phyloP scores from a whole-genome alignment of 2,797 vertebrate genomes.

The Cetoscarus ocellatus region DNA sequence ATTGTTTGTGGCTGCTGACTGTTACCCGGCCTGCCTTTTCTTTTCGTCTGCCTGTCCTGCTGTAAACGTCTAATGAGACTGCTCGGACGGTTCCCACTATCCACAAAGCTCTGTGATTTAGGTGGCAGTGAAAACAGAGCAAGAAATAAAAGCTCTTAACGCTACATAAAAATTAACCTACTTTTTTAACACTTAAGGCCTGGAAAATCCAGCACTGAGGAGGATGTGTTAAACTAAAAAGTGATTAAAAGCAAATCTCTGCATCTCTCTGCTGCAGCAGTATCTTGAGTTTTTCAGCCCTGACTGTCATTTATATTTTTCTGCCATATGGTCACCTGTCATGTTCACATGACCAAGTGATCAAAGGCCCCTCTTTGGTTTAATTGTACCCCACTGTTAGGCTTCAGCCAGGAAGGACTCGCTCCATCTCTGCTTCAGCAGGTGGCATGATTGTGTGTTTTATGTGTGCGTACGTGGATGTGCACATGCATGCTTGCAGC shows the following conservation, averaged over 20 bases:
- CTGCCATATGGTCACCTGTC: constrained; percentile 95
- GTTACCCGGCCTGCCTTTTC: constrained; percentile 80
- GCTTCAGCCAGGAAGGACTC: constrained; percentile 85
- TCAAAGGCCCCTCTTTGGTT: constrained; percentile 93
- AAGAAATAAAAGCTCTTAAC: constrained; percentile 30
- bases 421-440: constrained; percentile 94
- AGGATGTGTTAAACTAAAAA: constrained; percentile 12
- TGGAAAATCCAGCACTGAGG: constrained; percentile 30
- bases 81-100: constrained; percentile 17
- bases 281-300: constrained; percentile 66
- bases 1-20: constrained; percentile 73
- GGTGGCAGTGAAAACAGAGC: constrained; percentile 35
- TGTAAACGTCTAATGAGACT: constrained; percentile 85
- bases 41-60: constrained; percentile 82
- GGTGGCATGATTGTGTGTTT: constrained; percentile 70
- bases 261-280: constrained; percentile 74
- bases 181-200: constrained; percentile 27
- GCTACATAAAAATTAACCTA: constrained; percentile 17
- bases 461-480: constrained; percentile 15
- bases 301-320: constrained; percentile 84
- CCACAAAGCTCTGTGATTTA: constrained; percentile 26
- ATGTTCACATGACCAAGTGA: constrained; percentile 92
- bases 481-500: constrained; percentile 35
- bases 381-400: constrained; percentile 94
- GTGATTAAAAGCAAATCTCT: constrained; percentile 23